Base-by-base conservation (phyloP, 2,113 vertebrate genomes). In the Amazona guildingii region DNA sequence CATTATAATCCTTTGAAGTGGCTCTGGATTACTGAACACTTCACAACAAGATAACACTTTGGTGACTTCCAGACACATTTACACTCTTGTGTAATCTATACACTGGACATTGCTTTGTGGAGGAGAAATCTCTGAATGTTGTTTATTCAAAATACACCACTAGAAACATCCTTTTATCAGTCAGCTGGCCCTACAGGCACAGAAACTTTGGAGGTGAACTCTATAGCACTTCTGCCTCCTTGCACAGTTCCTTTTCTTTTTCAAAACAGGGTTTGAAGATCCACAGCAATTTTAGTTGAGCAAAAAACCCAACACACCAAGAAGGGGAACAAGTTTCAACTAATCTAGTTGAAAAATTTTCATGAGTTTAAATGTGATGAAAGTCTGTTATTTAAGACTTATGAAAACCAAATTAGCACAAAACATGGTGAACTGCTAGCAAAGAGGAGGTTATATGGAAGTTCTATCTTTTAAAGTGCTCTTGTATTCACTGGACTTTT, bases 11-110 rank as follows among this genome's bases (percentile, higher is more conserved):
- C 62, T 67, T 52, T 85, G 49, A 79, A 91, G 44, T 33, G 13
- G 23, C 46, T 89, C 67, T 25, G n/a, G 77, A 95, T 94, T 92
- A 67, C 12, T 67, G 49, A 83, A 59, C 29, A 31, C 86, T 92
- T 90, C 79, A 91, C 31, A 87, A 39, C 15, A 78, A 84, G 63
- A 49, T 62, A 85, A 84, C 31, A 66, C n/a, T 72, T 48, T 6
- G 27, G 28, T 82, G 37, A 76, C 69, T 3, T 7, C 37, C 79
- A 78, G 19, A 33, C 10, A 5, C 29, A 73, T 79, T 78, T 63
- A 66, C 54, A 27, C 25, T 86, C 49, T 29, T 46, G 48, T 59
- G 10, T 79, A 87, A 89, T 80, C 63, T 43, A 3, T 57, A 20
- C n/a, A 67, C 54, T 63, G 81, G 62, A 79, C 23, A 43, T 35